phyloP scores from a whole-genome alignment of 2,888 invertebrate genomes.

The Oxytorus armatus region DNA sequence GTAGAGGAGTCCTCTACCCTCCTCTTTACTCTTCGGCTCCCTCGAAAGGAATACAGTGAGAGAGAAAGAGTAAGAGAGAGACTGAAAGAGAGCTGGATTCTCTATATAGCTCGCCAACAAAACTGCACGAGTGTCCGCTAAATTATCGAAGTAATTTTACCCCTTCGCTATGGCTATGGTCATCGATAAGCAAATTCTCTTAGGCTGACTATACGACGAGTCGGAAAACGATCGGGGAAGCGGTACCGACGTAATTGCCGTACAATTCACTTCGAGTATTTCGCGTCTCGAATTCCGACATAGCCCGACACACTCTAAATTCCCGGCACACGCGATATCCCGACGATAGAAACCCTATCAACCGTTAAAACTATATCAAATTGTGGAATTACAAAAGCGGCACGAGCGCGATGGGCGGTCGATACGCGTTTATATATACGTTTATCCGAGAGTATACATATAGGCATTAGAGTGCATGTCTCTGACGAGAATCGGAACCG shows the following conservation, averaged over 20 bases:
- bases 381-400: conserved; percentile 33
- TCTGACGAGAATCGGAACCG: conserved; percentile 78
- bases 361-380: conserved; percentile 21
- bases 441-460: conserved; percentile 27
- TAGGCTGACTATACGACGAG: conserved; percentile 25
- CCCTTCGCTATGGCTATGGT: conserved; percentile 21
- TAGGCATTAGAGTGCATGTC: conserved; percentile 74
- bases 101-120: conserved; percentile 32
- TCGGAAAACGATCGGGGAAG: conserved; percentile 11
- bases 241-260: conserved; percentile 29
- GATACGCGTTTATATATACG: conserved; percentile 3
- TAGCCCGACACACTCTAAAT: too few species aligned
- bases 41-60: conserved; percentile 41
- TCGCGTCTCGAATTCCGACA: neutral
- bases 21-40: conserved; percentile 16
- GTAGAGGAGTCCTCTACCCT: conserved; percentile 60
- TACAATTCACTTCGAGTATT: conserved; percentile 28
- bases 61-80: conserved; percentile 24
- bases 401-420: neutral
- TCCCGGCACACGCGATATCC: too few species aligned
- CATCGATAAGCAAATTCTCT: conserved; percentile 63
- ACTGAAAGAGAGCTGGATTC: conserved; percentile 32
- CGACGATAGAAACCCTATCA: conserved; percentile 21
- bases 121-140: conserved; percentile 58
- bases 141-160: conserved; percentile 63